Evolutionary conservation across 2,888 invertebrate species (phyloP).

Genomic region (Achlya flavicornis): DNA sequence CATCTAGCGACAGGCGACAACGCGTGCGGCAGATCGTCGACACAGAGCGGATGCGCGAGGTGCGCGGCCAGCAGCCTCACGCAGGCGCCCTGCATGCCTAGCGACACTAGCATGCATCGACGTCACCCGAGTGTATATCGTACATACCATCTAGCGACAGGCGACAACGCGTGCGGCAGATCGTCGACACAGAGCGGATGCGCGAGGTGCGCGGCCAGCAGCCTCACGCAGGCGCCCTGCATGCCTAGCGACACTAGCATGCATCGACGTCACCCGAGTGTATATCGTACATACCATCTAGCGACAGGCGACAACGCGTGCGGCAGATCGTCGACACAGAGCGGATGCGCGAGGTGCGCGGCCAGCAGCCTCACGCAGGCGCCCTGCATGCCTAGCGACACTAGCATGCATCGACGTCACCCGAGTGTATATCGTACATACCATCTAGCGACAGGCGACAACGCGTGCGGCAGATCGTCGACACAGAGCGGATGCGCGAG

Average conservation of each 20-base stretch:
- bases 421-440: neutral
- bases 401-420: too few species aligned
- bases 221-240: slow-evolving; percentile 57
- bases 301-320: slow-evolving; percentile 35
- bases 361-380: slow-evolving; percentile 56
- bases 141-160: slow-evolving; percentile 18
- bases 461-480: slow-evolving; percentile 38
- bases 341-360: slow-evolving; percentile 52
- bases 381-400: slow-evolving; percentile 63
- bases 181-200: slow-evolving; percentile 51
- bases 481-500: slow-evolving; percentile 53
- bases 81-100: slow-evolving; percentile 61
- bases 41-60: slow-evolving; percentile 52
- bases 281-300: neutral
- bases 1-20: slow-evolving; percentile 28
- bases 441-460: slow-evolving; percentile 25
- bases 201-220: slow-evolving; percentile 50
- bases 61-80: slow-evolving; percentile 55
- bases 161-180: slow-evolving; percentile 33
- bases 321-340: slow-evolving; percentile 41
- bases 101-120: too few species aligned
- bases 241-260: too few species aligned
- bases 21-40: slow-evolving; percentile 36
- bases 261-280: too few species aligned
- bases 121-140: too few species aligned